A percentile compares a stretch with the other conserved stretches of the same genome.
Conservation (phyloP, 2,888 invertebrate genomes). For the Microplitis manilae region DNA sequence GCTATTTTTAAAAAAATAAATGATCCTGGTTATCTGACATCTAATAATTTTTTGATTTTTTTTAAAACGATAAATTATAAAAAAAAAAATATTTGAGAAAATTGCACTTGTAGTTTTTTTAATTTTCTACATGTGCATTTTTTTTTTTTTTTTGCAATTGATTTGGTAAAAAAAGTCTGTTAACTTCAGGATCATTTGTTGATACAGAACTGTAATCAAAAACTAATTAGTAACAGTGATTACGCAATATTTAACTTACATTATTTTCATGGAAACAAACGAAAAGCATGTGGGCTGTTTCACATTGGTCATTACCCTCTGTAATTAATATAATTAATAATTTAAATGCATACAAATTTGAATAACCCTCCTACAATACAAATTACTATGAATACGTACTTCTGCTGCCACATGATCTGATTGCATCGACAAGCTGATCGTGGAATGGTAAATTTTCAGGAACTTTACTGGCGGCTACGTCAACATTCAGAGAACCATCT, state of each 20-base stretch:
- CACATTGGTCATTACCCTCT: slow-evolving; percentile 34
- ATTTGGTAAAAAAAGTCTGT: no score
- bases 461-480: slow-evolving; percentile 12
- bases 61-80: not conserved
- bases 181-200: no score
- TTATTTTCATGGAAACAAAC: slow-evolving; percentile 28
- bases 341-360: not conserved
- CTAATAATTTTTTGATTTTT: no score
- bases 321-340: not conserved
- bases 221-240: not conserved
- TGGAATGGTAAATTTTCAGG: slow-evolving; percentile 23
- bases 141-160: no score
- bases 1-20: no score
- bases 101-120: no score
- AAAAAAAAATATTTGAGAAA: not conserved
- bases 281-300: slow-evolving; percentile 15
- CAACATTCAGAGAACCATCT: slow-evolving; percentile 31
- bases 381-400: slow-evolving; percentile 15
- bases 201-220: not conserved
- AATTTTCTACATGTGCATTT: no score
- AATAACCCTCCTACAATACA: not conserved
- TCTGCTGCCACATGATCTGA: slow-evolving; percentile 9
- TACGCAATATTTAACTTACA: slow-evolving; percentile 12
- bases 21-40: no score
- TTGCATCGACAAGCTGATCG: slow-evolving; percentile 3